Base-by-base conservation (phyloP, 2,888 invertebrate species). In the Calameuta filiformis region DNA sequence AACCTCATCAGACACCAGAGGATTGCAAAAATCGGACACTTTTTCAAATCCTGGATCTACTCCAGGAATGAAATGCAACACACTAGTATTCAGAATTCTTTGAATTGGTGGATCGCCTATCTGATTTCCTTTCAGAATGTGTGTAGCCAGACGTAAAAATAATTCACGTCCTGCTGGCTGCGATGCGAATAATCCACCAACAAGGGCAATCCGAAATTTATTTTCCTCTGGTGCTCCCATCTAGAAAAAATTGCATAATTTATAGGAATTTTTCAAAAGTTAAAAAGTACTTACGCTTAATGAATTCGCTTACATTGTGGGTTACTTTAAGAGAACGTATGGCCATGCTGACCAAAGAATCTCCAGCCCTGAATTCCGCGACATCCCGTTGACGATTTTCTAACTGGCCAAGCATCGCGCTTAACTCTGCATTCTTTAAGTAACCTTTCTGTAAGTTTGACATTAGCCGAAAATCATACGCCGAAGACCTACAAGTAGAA, bases 81-180 rank as follows among this genome's bases (percentile, higher is more conserved):
- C 96, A 0, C 95, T 93, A 82, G 94, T 95, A 75, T 95, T 92
- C 9, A 98, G 89, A 23, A 98, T 91, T 33, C 92, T 91, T 69
- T 93, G 89, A 81, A 96, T 94, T 0, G 93, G 90, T 0, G 95
- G 94, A 86, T 97, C 95, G 35, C 94, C 94, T 76, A 95, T 93
- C 73, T 93, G 92, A 88, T 95, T 94, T 0, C 96, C 97, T 76
- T 94, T 94, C 35, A 96, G 91, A 33, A 98, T 92, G 92, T 98
- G 98, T 0, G 97, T 94, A 0, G 96, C 96, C 84, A 98, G 93
- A 91, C 98, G 95, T 0, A 98, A 88, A 0, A 96, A 92, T 79
- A 98, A 93, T 91, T 98, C 98, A 77, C 98, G 94, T 0, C 98
- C 97, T 30, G 96, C 92, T 0, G 97, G 96, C 88, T 98, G 96